A percentile compares a stretch with the other conserved stretches of the same genome.
phyloP scores from a whole-genome alignment of 2,797 vertebrate species.

The Bradypus variegatus region DNA sequence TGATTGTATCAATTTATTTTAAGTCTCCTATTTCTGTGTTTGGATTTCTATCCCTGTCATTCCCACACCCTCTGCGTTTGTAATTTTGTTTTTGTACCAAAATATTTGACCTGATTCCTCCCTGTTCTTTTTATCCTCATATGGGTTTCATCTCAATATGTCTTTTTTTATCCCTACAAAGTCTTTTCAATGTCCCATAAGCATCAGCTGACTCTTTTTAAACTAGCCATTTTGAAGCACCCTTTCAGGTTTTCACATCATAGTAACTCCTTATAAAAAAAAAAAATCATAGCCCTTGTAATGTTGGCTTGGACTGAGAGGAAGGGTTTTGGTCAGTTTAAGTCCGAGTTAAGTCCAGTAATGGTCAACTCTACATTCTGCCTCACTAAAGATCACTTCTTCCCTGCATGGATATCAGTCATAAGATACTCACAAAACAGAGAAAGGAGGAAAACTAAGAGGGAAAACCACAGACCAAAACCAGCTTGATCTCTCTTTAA shows the following conservation, averaged over 20 bases:
- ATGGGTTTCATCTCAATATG: conserved; percentile 57
- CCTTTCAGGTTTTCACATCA: conserved; percentile 47
- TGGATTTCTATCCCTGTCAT: conserved; percentile 58
- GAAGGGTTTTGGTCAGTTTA: not conserved
- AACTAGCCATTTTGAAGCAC: conserved; percentile 33
- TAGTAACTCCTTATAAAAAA: conserved; percentile 48
- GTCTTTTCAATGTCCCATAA: conserved; percentile 32
- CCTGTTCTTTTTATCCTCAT: conserved; percentile 46
- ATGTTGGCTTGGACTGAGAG: not conserved
- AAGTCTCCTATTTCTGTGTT: conserved; percentile 66
- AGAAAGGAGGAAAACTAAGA: not conserved
- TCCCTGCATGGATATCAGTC: not conserved
- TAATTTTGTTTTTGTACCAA: conserved; percentile 55
- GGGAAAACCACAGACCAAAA: not conserved
- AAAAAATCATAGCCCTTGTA: conserved; percentile 46
- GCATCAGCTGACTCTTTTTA: conserved; percentile 49
- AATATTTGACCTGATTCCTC: conserved; percentile 55
- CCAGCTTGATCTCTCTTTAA: not conserved
- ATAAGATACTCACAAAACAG: not conserved
- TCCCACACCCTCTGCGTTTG: conserved; percentile 54
- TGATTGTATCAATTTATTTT: conserved; percentile 64
- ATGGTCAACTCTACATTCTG: not conserved
- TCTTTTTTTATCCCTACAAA: not conserved
- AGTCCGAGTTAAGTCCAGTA: not conserved
- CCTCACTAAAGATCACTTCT: rapidly evolving